Evolutionary conservation across 2,113 vertebrate species (phyloP), one percentile per base, ranked within the genome.

Genomic region (Anhinga anhinga): DNA sequence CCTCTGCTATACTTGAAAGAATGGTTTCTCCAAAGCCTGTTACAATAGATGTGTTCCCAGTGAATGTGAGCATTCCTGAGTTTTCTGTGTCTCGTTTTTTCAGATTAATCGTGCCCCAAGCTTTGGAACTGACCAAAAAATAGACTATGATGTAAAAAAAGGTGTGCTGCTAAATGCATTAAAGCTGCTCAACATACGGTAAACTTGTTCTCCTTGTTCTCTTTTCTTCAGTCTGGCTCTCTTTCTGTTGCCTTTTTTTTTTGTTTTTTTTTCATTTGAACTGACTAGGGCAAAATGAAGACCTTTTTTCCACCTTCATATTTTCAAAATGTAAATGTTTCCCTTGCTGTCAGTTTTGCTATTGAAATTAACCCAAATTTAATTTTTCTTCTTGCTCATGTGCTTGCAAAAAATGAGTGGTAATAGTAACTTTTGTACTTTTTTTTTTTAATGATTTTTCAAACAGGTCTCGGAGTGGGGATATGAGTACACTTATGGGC

Each of bases 91-190:
- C 95, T 90, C 81, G 12, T 96, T 97, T 92, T 91, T 97, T 70
- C 98, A 99, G 99, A 99, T 99, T 98, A 99, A 99, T 98, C 99
- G 99, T 82, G 99, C 99, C 20, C 99, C 99, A 47, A 99, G 99
- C 97, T 99, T 99, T 96, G 99, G 99, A 97, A 99, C 99, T 3
- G 99, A 99, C 97, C 99, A 99, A 98, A 99, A 99, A 98, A 99
- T 99, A 98, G 99, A 99, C 98, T 99, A 99, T 77, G 99, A 99
- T 91, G 99, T 99, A 83, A 99, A 99, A 98, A 99, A 98, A 96
- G 99, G 99, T 11, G 99, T 99, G 93, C 97, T 99, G 87, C 98
- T 99, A 88, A 99, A 99, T 94, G 98, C 99, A 34, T 95, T 99
- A 92, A 99, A 99, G 95, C 98, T 99, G 47, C 98, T 99, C 78